Evolutionary conservation across 2,113 vertebrate genomes (phyloP).

Genomic region (Campylorhamphus procurvoides): DNA sequence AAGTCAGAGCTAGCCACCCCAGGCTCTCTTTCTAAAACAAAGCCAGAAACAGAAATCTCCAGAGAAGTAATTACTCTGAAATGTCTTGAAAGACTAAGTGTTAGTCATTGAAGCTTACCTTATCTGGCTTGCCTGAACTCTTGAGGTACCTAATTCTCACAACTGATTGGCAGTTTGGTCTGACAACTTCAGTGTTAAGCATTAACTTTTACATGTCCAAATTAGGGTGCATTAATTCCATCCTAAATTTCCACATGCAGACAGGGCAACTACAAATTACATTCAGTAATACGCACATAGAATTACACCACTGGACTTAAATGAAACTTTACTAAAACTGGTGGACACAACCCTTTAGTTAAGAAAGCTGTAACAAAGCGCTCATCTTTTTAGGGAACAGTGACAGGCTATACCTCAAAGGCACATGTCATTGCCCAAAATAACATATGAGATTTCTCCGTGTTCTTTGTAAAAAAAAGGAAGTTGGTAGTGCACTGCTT

Average conservation of each 20-base stretch:
- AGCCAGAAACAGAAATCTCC: background rate
- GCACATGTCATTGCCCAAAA: background rate
- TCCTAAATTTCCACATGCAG: background rate
- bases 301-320: background rate
- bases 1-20: background rate
- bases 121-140: background rate
- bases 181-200: background rate
- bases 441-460: background rate
- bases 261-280: background rate
- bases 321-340: background rate
- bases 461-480: background rate
- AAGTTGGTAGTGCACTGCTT: background rate
- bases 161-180: background rate
- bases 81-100: background rate
- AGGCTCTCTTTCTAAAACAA: background rate
- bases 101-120: background rate
- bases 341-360: background rate
- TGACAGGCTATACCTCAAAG: background rate
- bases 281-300: background rate
- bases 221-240: background rate
- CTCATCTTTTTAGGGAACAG: background rate
- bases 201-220: background rate
- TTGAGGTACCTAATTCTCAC: background rate
- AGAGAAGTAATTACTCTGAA: background rate
- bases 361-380: background rate